Percentiles rank a stretch among this genome's conserved stretches.
Evolutionary conservation across 92 coral and sea anemone species (phyloP).

Genomic region (Anthopleura xanthogrammica): DNA sequence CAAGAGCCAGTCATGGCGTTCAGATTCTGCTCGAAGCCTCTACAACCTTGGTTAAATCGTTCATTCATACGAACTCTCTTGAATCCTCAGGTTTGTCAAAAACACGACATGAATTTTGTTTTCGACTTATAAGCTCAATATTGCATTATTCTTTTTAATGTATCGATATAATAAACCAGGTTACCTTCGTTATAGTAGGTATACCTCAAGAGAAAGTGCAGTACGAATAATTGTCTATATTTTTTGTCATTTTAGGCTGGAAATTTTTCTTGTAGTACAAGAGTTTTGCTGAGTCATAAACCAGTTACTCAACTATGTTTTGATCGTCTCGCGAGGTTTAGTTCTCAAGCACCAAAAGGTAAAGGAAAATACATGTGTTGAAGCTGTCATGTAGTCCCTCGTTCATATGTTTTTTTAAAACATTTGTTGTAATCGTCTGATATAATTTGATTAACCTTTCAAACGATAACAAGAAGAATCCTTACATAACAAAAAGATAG

Average conservation of each 20-base stretch:
- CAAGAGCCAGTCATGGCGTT: constrained; percentile 21
- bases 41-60: constrained; percentile 22
- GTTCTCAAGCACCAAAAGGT: constrained; percentile 50
- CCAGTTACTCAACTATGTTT: constrained; percentile 14
- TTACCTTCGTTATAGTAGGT: background rate
- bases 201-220: background rate
- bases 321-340: constrained; percentile 14
- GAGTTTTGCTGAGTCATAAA: constrained; percentile 51
- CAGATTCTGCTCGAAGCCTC: constrained; percentile 26
- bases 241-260: constrained; percentile 27
- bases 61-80: constrained; percentile 6
- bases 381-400: background rate
- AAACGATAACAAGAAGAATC: too few species aligned
- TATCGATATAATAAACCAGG: background rate
- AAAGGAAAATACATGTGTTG: background rate
- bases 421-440: too few species aligned
- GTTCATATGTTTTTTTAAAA: background rate
- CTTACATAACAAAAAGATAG: too few species aligned
- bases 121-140: background rate
- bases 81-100: constrained; percentile 18
- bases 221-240: background rate
- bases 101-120: background rate
- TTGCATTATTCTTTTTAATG: background rate
- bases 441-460: too few species aligned
- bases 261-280: constrained; percentile 19